Evolutionary conservation across 2,888 invertebrate species (phyloP).

Genomic region (Sclerodermus sp.): DNA sequence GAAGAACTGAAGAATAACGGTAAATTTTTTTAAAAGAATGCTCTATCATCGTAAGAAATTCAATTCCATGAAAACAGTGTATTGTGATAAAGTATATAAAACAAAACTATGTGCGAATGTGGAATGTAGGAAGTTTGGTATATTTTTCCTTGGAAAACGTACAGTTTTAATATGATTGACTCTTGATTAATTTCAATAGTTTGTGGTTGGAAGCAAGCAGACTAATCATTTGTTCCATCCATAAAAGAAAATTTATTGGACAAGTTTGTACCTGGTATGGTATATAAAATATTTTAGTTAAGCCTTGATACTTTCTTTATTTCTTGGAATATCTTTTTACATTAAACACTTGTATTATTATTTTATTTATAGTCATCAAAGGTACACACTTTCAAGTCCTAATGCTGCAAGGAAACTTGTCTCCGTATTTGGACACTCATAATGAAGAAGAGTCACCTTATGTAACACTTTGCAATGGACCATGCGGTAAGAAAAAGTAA

Average conservation of each 20-base stretch:
- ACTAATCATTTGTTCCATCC: slow-evolving; percentile 5
- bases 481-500: slow-evolving; percentile 38
- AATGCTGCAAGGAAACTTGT: slow-evolving; percentile 56
- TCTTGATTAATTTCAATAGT: slow-evolving; percentile 9
- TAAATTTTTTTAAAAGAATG: too few relatives aligned
- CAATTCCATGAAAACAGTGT: too few relatives aligned
- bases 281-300: neutral
- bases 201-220: slow-evolving; percentile 9
- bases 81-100: too few relatives aligned
- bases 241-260: slow-evolving; percentile 11
- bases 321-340: neutral
- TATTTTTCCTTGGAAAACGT: too few relatives aligned
- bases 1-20: too few relatives aligned
- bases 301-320: neutral
- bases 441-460: slow-evolving; percentile 55
- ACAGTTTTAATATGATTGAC: slow-evolving; percentile 19
- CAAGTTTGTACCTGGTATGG: slow-evolving; percentile 29
- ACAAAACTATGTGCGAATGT: too few relatives aligned
- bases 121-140: too few relatives aligned
- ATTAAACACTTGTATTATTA: neutral
- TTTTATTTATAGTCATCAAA: slow-evolving; percentile 31
- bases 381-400: slow-evolving; percentile 53
- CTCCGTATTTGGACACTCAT: slow-evolving; percentile 50
- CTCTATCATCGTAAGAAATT: too few relatives aligned
- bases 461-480: slow-evolving; percentile 54